Evolutionary conservation across 2,797 vertebrate species (phyloP).

Genomic region (Anguilla marmorata): DNA sequence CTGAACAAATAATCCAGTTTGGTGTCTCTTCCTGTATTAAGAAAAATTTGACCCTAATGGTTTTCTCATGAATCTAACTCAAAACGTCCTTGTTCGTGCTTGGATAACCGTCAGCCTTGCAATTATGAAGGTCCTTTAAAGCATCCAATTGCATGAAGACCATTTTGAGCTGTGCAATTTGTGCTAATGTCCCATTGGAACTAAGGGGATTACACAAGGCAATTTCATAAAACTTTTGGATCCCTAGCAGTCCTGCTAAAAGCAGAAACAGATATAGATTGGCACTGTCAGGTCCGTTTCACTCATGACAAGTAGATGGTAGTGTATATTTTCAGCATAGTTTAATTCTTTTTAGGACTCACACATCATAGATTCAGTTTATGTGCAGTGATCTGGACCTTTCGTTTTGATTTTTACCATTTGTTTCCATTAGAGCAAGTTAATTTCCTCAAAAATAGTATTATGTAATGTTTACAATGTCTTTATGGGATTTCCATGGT

Average conservation of each 20-base stretch:
- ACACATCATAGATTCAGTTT: not conserved
- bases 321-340: not conserved
- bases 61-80: constrained; percentile 61
- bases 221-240: constrained; percentile 66
- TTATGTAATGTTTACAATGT: not conserved
- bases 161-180: constrained; percentile 68
- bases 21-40: constrained; percentile 65
- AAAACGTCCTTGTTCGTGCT: constrained; percentile 62
- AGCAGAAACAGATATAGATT: constrained; percentile 40
- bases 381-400: not conserved
- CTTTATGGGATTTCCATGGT: not conserved
- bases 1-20: constrained; percentile 67
- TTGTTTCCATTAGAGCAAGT: not conserved
- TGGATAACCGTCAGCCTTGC: constrained; percentile 46
- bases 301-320: not conserved
- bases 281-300: constrained; percentile 25
- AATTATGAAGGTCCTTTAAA: constrained; percentile 63
- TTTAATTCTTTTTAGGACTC: not conserved
- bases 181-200: constrained; percentile 60
- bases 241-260: constrained; percentile 62
- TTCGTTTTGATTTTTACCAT: not conserved
- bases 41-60: constrained; percentile 73
- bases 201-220: constrained; percentile 69
- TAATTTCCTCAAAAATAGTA: not conserved
- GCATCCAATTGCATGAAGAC: constrained; percentile 62